Base-by-base conservation (phyloP, 2,797 vertebrate species). In the Aselliscus stoliczkanus region DNA sequence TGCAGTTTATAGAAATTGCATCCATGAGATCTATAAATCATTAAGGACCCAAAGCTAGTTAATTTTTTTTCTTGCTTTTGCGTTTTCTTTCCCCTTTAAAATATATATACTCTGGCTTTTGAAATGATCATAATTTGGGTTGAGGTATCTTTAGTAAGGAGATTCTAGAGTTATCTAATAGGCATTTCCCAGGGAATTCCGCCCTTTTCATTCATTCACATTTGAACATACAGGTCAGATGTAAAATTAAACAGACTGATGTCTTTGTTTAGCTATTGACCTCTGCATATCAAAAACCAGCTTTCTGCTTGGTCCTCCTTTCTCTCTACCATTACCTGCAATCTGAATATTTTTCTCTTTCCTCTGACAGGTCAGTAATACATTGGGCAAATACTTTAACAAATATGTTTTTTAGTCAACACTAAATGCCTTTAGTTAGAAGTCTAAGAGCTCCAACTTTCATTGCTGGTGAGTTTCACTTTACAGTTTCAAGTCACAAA, bases 401-500 rank as follows among this genome's bases (percentile, higher is more conserved):
- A 79, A 34, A 5, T 54, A 54, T n/a, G 7, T 75, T 77, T 82
- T 44, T 72, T 54, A 37, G 75, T 94, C 56, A 44, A 62, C 31
- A n/a, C 9, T 21, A 9, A 77, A 31, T 50, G 75, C 42, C 84
- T 95, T 86, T 47, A 27, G 42, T 73, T 54, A 11, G 20, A 85
- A 73, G 50, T 56, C 77, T n/a, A 2, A 13, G 25, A 31, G 75
- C 44, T 81, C 52, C 29, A 95, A 44, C 29, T 95, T 93, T 80
- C 69, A 42, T 44, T 50, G 42, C 73, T 60, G n/a, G 65, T 50
- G 25, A 69, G 76, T 76, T 95, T 90, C 47, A 77, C 70, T 95
- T 83, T 64, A 81, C 72, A 87, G 85, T 73, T 87, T 77, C 88
- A 97, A 96, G 84, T 88, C 88, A 92, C 34, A 25, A 64, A 97